A percentile compares a stretch with the other conserved stretches of the same genome.
phyloP scores from a whole-genome alignment of 2,113 vertebrate species.

The Cervus canadensis region DNA sequence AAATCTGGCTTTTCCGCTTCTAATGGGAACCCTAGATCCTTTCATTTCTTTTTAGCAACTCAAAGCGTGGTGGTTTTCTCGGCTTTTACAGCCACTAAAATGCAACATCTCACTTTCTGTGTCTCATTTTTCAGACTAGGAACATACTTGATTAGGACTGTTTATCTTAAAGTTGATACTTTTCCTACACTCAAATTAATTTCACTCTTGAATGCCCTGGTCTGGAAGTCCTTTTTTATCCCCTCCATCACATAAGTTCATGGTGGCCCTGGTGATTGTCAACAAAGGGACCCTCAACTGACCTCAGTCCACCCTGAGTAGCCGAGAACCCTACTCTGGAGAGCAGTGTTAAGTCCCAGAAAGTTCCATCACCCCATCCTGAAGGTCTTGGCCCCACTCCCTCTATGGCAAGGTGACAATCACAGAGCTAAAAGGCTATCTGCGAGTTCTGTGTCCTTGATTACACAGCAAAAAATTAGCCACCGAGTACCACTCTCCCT shows the following conservation, averaged over 20 bases:
- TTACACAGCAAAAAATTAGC: neutral
- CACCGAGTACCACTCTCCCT: neutral
- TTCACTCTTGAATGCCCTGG: neutral
- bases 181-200: neutral
- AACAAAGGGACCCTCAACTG: neutral
- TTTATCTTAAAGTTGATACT: neutral
- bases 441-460: neutral
- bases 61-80: neutral
- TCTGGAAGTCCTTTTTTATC: neutral
- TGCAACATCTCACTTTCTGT: neutral
- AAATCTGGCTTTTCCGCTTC: neutral
- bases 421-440: neutral
- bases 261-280: neutral
- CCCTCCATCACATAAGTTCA: neutral
- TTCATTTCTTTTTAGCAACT: neutral
- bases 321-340: neutral
- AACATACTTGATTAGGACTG: neutral
- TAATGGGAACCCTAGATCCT: neutral
- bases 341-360: neutral
- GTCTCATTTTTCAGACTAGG: neutral
- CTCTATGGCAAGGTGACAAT: neutral
- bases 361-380: neutral
- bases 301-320: neutral
- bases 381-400: neutral
- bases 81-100: neutral